Base-by-base conservation (phyloP, 2,888 invertebrate genomes). In the Thecocarcelia acutangulata region DNA sequence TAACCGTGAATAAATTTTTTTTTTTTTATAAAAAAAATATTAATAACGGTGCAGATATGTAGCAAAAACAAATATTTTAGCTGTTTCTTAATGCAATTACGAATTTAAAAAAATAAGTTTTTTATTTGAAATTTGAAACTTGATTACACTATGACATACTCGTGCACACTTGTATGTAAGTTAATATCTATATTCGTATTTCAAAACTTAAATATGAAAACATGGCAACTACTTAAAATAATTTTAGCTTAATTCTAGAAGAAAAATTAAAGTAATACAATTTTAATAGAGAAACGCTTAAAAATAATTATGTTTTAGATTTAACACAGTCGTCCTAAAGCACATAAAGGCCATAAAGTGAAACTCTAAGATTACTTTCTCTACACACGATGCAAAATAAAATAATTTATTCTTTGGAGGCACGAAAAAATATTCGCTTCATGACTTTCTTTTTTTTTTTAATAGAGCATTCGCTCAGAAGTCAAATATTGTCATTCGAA, bases 311-410 rank as follows among this genome's bases (percentile, higher is more conserved):
- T 33, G 6, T 33, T 33, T n/a, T 8, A 50, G n/a, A 40, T 42
- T 42, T 11, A 75, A 11, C 5, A 59, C 28, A 68, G 28, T 42
- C 68, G 28, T 42, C 68, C 21, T 50, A 59, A 75, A 75, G 44
- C 68, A 61, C 19, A 52, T 17, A 24, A 69, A 68, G 66, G 66
- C 66, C 58, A 58, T 68, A 28, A 44, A 9, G 42, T 75, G 75
- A 75, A 75, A 68, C 58, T 42, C 58, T 66, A 64, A 46, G 46
- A 64, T 54, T 73, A 63, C 21, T 46, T 61, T 17, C 33, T 56
- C 64, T 75, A 66, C 19, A 66, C 19, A 12, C 50, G 54, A 66
- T 28, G 66, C 48, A 48, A 58, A 58, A 58, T 19, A 24, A 19
- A 63, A 48, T 1, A 48, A 11, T 13, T 44, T 24, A 24, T 56